Evolutionary conservation across 2,113 vertebrate species (phyloP).

Genomic region (Coracopsis vasa): DNA sequence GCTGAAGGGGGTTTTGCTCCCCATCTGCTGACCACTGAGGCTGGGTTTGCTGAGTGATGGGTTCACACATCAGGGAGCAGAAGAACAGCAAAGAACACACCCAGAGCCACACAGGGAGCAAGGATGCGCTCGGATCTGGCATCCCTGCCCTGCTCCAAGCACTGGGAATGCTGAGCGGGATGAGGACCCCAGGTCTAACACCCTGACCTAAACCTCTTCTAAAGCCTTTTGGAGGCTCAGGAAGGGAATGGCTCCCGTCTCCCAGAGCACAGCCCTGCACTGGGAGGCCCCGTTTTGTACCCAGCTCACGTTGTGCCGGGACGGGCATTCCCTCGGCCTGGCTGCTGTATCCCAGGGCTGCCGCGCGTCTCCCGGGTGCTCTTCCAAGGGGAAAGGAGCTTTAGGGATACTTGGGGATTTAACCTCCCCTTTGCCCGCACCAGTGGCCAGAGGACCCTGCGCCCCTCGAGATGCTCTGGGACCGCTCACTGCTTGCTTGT

Average conservation of each 20-base stretch:
- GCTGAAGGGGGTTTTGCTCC: neutral
- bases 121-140: accelerated
- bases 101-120: accelerated
- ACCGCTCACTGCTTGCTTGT: accelerated
- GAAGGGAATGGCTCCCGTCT: neutral
- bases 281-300: neutral
- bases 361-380: neutral
- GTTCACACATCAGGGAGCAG: accelerated
- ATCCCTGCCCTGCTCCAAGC: neutral
- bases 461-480: neutral
- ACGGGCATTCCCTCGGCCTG: neutral
- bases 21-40: accelerated
- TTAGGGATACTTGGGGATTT: neutral
- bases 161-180: accelerated
- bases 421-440: accelerated
- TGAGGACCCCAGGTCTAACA: accelerated
- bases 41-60: accelerated
- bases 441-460: accelerated
- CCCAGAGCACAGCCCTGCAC: neutral
- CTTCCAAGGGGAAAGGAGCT: neutral
- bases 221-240: neutral
- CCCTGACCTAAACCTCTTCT: neutral
- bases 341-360: slow-evolving; percentile 23
- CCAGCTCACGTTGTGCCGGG: neutral
- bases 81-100: neutral